Conservation (phyloP, 2,888 invertebrate species). For the Dryococelus australis region DNA sequence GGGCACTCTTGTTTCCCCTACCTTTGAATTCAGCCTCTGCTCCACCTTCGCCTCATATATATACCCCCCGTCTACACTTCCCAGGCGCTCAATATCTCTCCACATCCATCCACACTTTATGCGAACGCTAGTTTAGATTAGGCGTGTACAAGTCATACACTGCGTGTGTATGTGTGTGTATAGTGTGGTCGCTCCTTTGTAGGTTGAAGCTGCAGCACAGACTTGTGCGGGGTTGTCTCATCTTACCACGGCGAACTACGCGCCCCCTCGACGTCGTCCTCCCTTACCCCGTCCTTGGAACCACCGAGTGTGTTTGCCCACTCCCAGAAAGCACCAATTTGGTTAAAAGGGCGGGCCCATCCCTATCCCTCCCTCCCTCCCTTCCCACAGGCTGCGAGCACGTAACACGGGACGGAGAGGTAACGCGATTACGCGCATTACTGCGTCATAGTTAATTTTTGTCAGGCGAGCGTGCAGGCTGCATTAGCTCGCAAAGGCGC, state of each 20-base stretch:
- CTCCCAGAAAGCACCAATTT: constrained; percentile 21
- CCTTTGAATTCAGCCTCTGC: too few relatives aligned
- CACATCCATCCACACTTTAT: too few relatives aligned
- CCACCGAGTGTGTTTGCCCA: background rate
- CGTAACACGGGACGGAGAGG: background rate
- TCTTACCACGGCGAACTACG: background rate
- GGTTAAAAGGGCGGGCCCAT: constrained; percentile 12
- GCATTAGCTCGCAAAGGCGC: background rate
- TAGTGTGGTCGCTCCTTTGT: too few relatives aligned
- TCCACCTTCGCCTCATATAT: too few relatives aligned
- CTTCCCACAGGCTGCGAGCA: background rate
- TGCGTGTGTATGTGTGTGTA: too few relatives aligned
- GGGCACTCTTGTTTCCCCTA: too few relatives aligned
- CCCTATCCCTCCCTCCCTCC: too few relatives aligned
- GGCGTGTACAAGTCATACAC: too few relatives aligned
- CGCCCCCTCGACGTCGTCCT: background rate
- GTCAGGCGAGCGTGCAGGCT: constrained; percentile 43
- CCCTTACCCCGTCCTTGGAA: background rate
- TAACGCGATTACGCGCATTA: constrained; percentile 57
- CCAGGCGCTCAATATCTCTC: too few relatives aligned
- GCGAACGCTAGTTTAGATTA: too few relatives aligned
- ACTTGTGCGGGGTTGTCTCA: background rate
- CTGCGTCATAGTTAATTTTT: constrained; percentile 55
- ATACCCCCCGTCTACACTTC: too few relatives aligned
- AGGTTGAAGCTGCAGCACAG: too few relatives aligned